A percentile compares a stretch with the other conserved stretches of the same genome.
These are phyloP conservation scores for Buphagus erythrorhynchus DNA, from an alignment of 2,797 vertebrate genomes.

Conservation along the genomic window DNA sequence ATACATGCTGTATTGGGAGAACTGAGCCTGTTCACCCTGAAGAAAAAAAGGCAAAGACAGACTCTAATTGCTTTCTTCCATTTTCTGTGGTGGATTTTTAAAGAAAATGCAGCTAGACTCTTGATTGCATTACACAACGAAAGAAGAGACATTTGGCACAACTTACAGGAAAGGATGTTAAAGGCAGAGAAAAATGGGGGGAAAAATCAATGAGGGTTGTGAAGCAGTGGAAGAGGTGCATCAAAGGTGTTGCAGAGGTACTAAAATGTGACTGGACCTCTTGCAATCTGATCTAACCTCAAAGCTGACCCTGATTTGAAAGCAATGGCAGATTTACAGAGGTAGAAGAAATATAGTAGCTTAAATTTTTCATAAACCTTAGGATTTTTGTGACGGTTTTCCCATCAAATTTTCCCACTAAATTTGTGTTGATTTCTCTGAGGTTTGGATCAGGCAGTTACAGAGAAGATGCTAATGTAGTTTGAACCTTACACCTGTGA, in stretches of 20 bases:
- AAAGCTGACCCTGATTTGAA: not conserved
- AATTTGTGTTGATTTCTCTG: not conserved
- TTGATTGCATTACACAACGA: fast-evolving
- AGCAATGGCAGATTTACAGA: not conserved
- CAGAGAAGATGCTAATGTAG: not conserved
- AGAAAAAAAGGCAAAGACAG: not conserved
- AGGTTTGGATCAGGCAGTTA: not conserved
- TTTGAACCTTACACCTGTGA: conserved; percentile 45
- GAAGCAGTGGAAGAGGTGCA: not conserved
- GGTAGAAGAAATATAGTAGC: not conserved
- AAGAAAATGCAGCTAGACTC: not conserved
- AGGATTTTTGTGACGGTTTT: not conserved
- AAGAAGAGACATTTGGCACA: not conserved
- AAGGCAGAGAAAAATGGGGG: not conserved
- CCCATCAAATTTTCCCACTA: not conserved
- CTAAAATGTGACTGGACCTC: not conserved
- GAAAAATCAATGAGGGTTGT: fast-evolving
- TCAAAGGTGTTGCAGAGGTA: not conserved
- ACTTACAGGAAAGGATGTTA: not conserved
- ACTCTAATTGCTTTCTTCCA: not conserved
- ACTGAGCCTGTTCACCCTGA: not conserved
- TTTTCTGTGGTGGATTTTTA: not conserved
- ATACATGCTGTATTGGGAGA: not conserved
- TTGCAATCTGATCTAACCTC: not conserved
- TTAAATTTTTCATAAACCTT: not conserved